Percentiles rank a stretch among this genome's conserved stretches.
Conservation (phyloP, 1,140 invertebrate species). For the Whitmania pigra region DNA sequence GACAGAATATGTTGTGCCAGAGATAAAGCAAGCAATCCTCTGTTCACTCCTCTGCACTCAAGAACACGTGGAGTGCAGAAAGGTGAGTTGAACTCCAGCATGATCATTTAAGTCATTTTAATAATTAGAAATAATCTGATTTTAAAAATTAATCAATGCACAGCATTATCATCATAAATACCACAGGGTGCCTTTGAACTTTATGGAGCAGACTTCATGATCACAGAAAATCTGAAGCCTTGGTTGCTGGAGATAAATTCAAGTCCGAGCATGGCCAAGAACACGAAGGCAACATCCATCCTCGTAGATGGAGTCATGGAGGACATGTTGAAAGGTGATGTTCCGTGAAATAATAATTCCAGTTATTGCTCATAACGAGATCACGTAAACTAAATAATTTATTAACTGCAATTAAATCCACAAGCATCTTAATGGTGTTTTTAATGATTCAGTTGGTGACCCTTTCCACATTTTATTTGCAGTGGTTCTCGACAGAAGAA, state of each 20-base stretch:
- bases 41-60: conserved; percentile 74
- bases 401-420: not conserved
- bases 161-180: not conserved
- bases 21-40: conserved; percentile 73
- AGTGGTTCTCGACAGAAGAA: conserved; percentile 71
- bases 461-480: conserved; percentile 33
- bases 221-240: conserved; percentile 70
- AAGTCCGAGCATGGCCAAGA: conserved; percentile 74
- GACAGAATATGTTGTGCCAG: conserved; percentile 61
- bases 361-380: not conserved
- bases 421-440: too few relatives aligned
- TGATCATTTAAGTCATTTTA: too few relatives aligned
- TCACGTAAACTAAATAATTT: not conserved
- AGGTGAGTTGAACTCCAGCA: conserved; percentile 47
- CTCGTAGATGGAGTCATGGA: conserved; percentile 74
- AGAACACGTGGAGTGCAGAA: conserved; percentile 62
- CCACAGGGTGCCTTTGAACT: conserved; percentile 60
- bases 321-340: conserved; percentile 74
- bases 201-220: conserved; percentile 84
- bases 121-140: too few relatives aligned
- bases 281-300: conserved; percentile 70
- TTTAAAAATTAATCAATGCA: not conserved
- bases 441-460: too few relatives aligned
- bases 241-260: conserved; percentile 91
- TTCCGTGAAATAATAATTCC: not conserved